Percentiles rank a stretch among this genome's conserved stretches.
Conservation (phyloP, 2,888 invertebrate species). For the Aethes cnicana region DNA sequence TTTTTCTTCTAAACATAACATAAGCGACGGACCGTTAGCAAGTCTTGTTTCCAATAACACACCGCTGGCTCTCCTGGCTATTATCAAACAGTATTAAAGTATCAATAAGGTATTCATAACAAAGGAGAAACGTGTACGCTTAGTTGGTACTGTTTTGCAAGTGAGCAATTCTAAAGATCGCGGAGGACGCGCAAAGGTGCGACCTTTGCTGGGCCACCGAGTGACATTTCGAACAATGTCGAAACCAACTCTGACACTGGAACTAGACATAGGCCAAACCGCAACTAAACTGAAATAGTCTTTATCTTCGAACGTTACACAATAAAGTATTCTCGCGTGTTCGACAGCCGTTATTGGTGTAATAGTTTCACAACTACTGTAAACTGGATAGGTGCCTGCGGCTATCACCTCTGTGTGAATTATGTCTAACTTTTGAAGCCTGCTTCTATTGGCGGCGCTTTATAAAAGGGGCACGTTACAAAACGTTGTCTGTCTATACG, state of each 20-base stretch:
- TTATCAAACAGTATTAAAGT: conserved; percentile 38
- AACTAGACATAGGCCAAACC: conserved; percentile 37
- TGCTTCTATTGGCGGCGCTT: too few relatives aligned
- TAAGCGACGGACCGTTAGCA: not conserved
- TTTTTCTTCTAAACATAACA: too few relatives aligned
- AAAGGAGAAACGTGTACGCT: conserved; percentile 37
- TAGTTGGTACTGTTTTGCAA: conserved; percentile 43
- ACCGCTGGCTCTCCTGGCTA: conserved; percentile 32
- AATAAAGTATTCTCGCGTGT: conserved; percentile 32
- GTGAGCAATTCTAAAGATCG: conserved; percentile 41
- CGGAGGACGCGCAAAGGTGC: conserved; percentile 41
- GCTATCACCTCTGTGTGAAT: conserved; percentile 10
- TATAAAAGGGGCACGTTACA: too few relatives aligned
- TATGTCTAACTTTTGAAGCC: not conserved
- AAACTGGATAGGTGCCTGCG: conserved; percentile 11
- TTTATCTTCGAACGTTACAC: conserved; percentile 19
- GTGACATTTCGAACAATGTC: conserved; percentile 45
- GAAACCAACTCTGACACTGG: conserved; percentile 35
- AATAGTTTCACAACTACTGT: conserved; percentile 27
- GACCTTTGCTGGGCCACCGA: conserved; percentile 46
- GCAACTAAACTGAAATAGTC: conserved; percentile 15
- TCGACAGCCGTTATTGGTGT: conserved; percentile 28
- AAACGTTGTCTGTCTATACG: too few relatives aligned
- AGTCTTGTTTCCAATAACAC: conserved; percentile 31
- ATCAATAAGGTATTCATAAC: conserved; percentile 38